These are phyloP conservation scores for Mesorhabditis spiculigera DNA, from an alignment of 2,888 invertebrate species.

Conservation along the genomic window DNA sequence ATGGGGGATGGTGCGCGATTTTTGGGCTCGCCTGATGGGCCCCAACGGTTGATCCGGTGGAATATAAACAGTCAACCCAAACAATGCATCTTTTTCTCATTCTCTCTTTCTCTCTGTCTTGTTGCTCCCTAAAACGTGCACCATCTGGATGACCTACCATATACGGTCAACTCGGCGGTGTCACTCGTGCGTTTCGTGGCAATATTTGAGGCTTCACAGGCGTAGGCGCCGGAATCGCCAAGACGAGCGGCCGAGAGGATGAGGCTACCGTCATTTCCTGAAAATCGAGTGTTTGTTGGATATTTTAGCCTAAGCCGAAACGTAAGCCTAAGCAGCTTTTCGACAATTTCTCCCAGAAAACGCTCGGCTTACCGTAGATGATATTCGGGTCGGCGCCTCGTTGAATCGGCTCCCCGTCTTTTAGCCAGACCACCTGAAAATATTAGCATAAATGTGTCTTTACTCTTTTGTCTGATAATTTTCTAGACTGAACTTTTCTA, in stretches of 20 bases:
- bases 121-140: background rate
- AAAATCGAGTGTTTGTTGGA: constrained; percentile 11
- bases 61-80: too few species aligned
- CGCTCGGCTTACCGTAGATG: constrained; percentile 20
- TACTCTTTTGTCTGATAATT: too few species aligned
- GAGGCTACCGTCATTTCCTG: constrained; percentile 61
- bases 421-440: constrained; percentile 62
- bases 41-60: too few species aligned
- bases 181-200: constrained; percentile 59
- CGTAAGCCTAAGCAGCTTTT: background rate
- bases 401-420: constrained; percentile 60
- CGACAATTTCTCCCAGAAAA: background rate
- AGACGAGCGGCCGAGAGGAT: constrained; percentile 62
- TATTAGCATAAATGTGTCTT: too few species aligned
- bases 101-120: constrained; percentile 2
- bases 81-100: too few species aligned
- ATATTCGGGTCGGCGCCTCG: constrained; percentile 42
- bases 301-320: constrained; percentile 45
- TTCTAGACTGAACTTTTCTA: too few species aligned
- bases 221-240: constrained; percentile 62
- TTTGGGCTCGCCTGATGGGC: too few species aligned
- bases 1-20: too few species aligned
- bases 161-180: constrained; percentile 60
- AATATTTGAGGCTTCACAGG: constrained; percentile 62
- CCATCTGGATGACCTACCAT: constrained; percentile 55